phyloP scores from a whole-genome alignment of 2,113 vertebrate genomes.

The Zosterops japonicus region DNA sequence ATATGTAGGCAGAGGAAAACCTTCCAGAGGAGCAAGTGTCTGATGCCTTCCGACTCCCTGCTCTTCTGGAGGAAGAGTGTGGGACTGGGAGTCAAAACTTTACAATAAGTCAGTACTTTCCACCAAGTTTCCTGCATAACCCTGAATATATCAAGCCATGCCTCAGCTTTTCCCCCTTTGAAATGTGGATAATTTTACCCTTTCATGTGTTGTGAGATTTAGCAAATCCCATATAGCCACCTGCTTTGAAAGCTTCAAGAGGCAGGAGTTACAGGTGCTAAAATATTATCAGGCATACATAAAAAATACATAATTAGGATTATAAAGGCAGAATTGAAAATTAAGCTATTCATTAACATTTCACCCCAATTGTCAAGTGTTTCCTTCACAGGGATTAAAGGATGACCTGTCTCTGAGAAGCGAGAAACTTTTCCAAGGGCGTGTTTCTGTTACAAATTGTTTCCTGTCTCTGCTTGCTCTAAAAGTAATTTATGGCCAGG shows the following conservation, averaged over 20 bases:
- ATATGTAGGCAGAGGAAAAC: background rate
- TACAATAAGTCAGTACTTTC: background rate
- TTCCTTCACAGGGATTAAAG: background rate
- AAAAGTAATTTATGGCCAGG: background rate
- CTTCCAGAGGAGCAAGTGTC: background rate
- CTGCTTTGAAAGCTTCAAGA: background rate
- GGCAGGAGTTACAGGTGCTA: background rate
- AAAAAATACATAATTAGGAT: background rate
- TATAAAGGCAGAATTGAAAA: background rate
- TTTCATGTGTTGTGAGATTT: background rate
- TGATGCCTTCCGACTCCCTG: background rate
- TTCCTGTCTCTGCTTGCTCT: background rate
- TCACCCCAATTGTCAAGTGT: background rate
- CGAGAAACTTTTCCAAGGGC: background rate
- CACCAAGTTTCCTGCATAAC: background rate
- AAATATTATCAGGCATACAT: background rate
- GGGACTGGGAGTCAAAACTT: background rate
- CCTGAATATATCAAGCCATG: background rate
- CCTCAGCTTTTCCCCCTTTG: background rate
- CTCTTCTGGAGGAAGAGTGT: background rate
- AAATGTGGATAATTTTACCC: background rate
- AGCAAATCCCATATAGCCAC: accelerated
- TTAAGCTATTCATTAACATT: background rate
- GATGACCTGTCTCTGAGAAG: background rate
- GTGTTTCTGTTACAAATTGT: background rate